Base-by-base conservation (phyloP, 2,888 invertebrate genomes). In the Dryobotodes eremita region DNA sequence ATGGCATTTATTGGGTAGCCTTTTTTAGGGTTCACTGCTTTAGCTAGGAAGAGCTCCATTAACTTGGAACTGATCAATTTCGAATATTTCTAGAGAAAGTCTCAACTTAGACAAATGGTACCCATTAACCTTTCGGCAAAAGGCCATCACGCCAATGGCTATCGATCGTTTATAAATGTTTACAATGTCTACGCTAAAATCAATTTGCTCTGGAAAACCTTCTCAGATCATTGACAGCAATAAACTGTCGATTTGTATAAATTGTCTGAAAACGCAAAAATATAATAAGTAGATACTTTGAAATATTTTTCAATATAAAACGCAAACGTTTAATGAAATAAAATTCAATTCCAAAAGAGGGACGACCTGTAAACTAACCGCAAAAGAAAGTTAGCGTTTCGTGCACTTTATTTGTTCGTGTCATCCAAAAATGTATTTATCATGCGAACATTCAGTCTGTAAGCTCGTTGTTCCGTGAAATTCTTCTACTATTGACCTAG, bases 401-500 rank as follows among this genome's bases (percentile, higher is more conserved):
- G 62, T 77, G 77, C 77, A 77, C 31, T 84, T 82, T 50, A 79
- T 70, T 82, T 65, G 20, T 53, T 79, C 78, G 55, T 81, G 77
- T 71, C 72, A 62, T 69, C 64, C 59, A 68, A 80, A 69, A 81
- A 78, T 72, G 59, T 55, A 55, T 62, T 79, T 76, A 75, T 80
- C 86, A 80, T 78, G 81, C 77, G 71, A 86, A 83, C 82, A 84
- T 85, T 81, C 69, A 73, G 78, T 77, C 68, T 78, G 72, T 62
- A 80, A 84, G 82, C 83, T 87, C 68, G 78, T 83, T 83, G 81
- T 73, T 80, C 79, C 75, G 75, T 62, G 71, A 73, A 81, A 80
- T 76, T 76, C 57, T 7, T 75, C n/a, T n/a, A 48, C 82, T 77
- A 79, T 91, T 91, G 91, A 92, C 92, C 92, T 85, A 90, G 89